Evolutionary conservation across 2,888 invertebrate genomes (phyloP).

Genomic region (Abrostola triplasia): DNA sequence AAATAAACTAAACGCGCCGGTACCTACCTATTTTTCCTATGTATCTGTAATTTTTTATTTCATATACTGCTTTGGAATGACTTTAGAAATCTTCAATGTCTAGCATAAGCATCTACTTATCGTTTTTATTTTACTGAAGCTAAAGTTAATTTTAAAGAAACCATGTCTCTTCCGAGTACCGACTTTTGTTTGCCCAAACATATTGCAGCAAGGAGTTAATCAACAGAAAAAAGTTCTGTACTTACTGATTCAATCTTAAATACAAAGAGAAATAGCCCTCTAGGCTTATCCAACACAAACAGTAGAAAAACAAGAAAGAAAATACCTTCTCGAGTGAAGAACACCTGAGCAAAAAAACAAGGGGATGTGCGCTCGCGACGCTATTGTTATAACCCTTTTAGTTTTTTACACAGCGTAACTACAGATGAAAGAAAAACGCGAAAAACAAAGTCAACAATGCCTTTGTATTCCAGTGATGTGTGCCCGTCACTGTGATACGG

Average conservation of each 20-base stretch:
- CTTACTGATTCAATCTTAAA: not conserved
- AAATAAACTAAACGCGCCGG: not conserved
- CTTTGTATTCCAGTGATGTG: slow-evolving; percentile 49
- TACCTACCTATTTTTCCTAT: no score
- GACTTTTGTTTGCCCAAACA: no score
- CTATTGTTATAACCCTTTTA: slow-evolving; percentile 52
- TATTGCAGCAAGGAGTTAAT: no score
- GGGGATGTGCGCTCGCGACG: slow-evolving; percentile 21
- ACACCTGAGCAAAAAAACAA: slow-evolving; percentile 34
- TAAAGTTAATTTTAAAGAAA: no score
- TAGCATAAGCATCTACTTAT: no score
- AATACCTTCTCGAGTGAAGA: slow-evolving; percentile 25
- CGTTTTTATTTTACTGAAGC: no score
- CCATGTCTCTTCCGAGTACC: no score
- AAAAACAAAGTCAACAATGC: slow-evolving; percentile 62
- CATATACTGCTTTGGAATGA: no score
- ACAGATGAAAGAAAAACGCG: slow-evolving; percentile 57
- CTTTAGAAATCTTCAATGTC: no score
- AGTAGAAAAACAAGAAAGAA: slow-evolving; percentile 18
- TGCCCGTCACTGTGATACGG: slow-evolving; percentile 30
- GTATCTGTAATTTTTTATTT: no score
- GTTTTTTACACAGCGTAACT: slow-evolving; percentile 36
- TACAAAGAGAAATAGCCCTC: slow-evolving; percentile 7
- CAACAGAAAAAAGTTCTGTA: no score
- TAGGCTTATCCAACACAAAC: slow-evolving; percentile 17